Evolutionary conservation across 2,797 vertebrate species (phyloP), one percentile per base, ranked within the genome.

Genomic region (Pipistrellus kuhlii): DNA sequence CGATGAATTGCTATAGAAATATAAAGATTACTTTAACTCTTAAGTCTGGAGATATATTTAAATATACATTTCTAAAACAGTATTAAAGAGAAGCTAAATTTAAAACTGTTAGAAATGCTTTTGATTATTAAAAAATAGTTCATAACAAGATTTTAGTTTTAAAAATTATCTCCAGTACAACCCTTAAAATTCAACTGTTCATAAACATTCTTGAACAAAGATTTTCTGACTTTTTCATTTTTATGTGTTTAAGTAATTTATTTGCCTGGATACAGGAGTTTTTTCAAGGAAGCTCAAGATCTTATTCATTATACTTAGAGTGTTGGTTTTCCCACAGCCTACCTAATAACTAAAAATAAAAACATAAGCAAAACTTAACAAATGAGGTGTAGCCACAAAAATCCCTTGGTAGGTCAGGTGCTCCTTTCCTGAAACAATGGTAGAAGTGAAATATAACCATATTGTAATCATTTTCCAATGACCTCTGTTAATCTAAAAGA

Each of bases 151-250:
- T 73, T 69, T 85, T 81, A 76, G 38, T 27, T 80, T 69, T 62
- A 53, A 69, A 85, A 81, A 48, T 66, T n/a, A 64, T 62, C 55
- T 69, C 2, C 48, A 25, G 4, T 46, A 82, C 35, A 86, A 90
- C 21, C 6, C 4, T 90, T 55, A 96, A 91, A 84, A 90, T 14
- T 57, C 27, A 62, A 21, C 23, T 69, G 8, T 78, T 75, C 2
- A n/a, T 15, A 48, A 86, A 81, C 32, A 84, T 72, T 66, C 21
- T 68, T 30, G 6, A 73, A 69, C 3, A 73, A 30, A 32, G 14
- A 17, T 59, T 86, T 87, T 87, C 15, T 77, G 46, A 12, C 46
- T 76, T 85, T 94, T 94, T 88, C 32, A 73, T 82, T 93, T 91
- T 78, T 53, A 13, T 77, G 5, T 55, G 7, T 32, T 95, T 88